Evolutionary conservation across 2,113 vertebrate species (phyloP).

Genomic region (Hippotragus niger): DNA sequence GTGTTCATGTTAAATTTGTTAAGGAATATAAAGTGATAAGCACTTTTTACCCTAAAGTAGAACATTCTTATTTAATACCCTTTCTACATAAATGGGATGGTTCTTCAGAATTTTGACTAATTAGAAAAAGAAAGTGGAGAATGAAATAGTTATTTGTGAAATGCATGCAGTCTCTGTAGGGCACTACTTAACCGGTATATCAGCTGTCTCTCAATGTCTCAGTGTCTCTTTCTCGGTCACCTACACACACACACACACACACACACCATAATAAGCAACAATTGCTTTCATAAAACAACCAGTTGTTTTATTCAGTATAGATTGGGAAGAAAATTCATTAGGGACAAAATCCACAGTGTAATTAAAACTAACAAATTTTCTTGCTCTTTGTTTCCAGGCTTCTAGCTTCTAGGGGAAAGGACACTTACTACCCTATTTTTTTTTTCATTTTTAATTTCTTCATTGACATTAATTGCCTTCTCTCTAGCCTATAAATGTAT

Average conservation of each 20-base stretch:
- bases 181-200: not conserved
- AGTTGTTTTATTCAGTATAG: not conserved
- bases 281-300: not conserved
- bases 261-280: not conserved
- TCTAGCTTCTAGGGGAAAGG: not conserved
- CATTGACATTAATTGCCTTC: slow-evolving; percentile 37
- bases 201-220: not conserved
- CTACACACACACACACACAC: not conserved
- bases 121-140: not conserved
- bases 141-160: not conserved
- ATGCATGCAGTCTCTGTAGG: not conserved
- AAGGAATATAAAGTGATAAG: not conserved
- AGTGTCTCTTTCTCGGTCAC: not conserved
- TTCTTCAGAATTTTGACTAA: not conserved
- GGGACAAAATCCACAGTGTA: not conserved
- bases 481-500: not conserved
- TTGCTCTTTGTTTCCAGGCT: not conserved
- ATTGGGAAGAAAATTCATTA: not conserved
- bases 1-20: not conserved
- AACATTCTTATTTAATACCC: not conserved
- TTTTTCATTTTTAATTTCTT: slow-evolving; percentile 48
- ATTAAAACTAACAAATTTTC: slow-evolving; percentile 2
- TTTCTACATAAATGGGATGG: not conserved
- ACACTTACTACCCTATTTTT: not conserved
- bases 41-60: not conserved